These are phyloP conservation scores for Meloidogyne hapla DNA, from an alignment of 1,140 invertebrate genomes.

Conservation along the genomic window DNA sequence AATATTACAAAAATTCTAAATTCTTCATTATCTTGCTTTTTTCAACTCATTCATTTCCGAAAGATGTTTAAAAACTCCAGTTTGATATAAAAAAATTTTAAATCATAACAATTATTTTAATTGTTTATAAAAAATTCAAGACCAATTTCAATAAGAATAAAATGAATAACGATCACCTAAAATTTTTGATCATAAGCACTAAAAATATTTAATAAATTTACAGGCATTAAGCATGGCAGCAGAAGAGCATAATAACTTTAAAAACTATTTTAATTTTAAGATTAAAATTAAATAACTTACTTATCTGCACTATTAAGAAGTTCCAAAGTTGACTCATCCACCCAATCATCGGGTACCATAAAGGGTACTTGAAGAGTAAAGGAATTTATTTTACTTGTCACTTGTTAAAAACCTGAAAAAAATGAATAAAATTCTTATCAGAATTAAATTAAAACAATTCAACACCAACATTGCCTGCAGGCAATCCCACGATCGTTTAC, in stretches of 20 bases:
- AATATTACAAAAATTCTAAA: no score
- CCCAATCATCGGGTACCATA: conserved; percentile 28
- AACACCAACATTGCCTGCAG: no score
- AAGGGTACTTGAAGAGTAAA: neutral
- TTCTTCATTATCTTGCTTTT: no score
- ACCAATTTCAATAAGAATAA: conserved; percentile 17
- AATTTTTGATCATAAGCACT: neutral
- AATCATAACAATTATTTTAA: neutral
- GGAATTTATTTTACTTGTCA: no score
- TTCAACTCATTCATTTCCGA: no score
- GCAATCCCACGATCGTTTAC: no score
- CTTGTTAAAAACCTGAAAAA: no score
- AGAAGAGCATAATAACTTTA: conserved; percentile 24
- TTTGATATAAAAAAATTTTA: neutral
- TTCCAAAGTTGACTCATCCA: conserved; percentile 19
- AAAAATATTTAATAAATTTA: neutral
- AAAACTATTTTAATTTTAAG: neutral
- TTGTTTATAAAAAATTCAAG: conserved; percentile 31
- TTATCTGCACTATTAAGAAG: conserved; percentile 20
- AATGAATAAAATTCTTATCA: no score
- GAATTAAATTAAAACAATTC: no score
- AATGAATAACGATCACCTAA: conserved; percentile 22
- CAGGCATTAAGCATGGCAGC: conserved; percentile 16
- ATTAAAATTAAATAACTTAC: conserved; percentile 12
- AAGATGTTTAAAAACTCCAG: no score